Base-by-base conservation (phyloP, 2,113 vertebrate genomes). In the Gobiocypris rarus region DNA sequence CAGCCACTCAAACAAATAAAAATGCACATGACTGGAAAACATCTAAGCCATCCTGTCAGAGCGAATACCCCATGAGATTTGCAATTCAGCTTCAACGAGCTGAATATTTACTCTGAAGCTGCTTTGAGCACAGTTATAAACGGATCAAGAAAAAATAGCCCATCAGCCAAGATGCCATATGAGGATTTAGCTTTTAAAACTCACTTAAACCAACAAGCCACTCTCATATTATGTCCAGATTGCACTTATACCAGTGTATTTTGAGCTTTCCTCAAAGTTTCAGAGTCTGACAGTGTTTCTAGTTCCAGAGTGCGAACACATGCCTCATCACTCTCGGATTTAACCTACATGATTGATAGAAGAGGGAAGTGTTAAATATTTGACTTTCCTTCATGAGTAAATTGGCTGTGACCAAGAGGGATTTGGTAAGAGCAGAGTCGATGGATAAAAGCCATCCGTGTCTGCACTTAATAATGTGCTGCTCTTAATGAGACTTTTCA, bases 401-500 rank as follows among this genome's bases (percentile, higher is more conserved):
- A 85, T 73, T 63, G 76, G 67, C 48, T 50, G 54, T 19, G 19
- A 73, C 41, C 65, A 34, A 52, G 38, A 73, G 67, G 69, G 77
- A 75, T 81, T 76, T 41, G 31, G 38, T 26, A 54, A 41, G 38
- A 61, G 41, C 31, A 26, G 45, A 3, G 17, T 73, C 45, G 50
- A 71, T 24, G 38, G 73, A 75, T 75, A 71, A 65, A 67, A 38
- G 26, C 54, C 34, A 38, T 28, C 43, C 6, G 78, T 54, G 17
- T 76, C 26, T 50, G 67, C 76, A 48, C 26, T 82, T 82, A 54
- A 67, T 81, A 81, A 58, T 58, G 50, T 4, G 9, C 26, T 19
- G 34, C 50, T 50, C n/a, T 87, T 82, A 87, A 87, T 54, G 34
- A 81, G 74, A 28, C 61, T n/a, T 17, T 65, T 38, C 6, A 19